Percentiles rank a stretch among this genome's conserved stretches.
Conservation (phyloP, 2,113 vertebrate species). For the Tautogolabrus adspersus region DNA sequence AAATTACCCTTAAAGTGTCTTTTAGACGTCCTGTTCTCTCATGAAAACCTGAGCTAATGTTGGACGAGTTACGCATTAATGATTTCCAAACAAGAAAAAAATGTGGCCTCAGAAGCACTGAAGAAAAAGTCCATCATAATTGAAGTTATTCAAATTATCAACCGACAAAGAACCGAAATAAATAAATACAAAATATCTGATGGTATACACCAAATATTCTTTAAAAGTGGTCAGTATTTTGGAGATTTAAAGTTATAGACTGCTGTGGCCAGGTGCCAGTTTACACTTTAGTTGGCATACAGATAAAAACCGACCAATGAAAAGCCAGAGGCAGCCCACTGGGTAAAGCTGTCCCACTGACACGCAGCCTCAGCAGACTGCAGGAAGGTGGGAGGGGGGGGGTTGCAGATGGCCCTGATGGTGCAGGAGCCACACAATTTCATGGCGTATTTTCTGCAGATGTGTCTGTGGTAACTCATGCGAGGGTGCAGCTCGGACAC, state of each 20-base stretch:
- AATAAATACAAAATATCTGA: too few relatives aligned
- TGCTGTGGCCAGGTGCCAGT: slow-evolving; percentile 10
- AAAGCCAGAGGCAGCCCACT: slow-evolving; percentile 6
- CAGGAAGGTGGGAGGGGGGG: slow-evolving; percentile 46
- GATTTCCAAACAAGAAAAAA: too few relatives aligned
- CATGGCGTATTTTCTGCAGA: slow-evolving; percentile 94
- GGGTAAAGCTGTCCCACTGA: slow-evolving; percentile 44
- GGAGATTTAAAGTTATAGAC: background rate
- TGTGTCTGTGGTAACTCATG: slow-evolving; percentile 87
- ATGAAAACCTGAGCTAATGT: background rate
- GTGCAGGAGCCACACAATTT: slow-evolving; percentile 92
- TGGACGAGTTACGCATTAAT: too few relatives aligned
- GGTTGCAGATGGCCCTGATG: slow-evolving; percentile 88
- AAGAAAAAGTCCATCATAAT: too few relatives aligned
- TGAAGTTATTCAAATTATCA: too few relatives aligned
- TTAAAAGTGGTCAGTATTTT: background rate
- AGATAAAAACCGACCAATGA: slow-evolving; percentile 21
- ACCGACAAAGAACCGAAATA: too few relatives aligned
- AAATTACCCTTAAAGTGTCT: too few relatives aligned
- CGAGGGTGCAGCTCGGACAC: slow-evolving; percentile 61
- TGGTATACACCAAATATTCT: too few relatives aligned
- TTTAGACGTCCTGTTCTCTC: too few relatives aligned
- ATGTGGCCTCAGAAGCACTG: too few relatives aligned
- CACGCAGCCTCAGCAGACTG: slow-evolving; percentile 38
- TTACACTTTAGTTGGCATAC: background rate